Evolutionary conservation across 2,797 vertebrate species (phyloP).

Genomic region (Protosalanx chinensis): DNA sequence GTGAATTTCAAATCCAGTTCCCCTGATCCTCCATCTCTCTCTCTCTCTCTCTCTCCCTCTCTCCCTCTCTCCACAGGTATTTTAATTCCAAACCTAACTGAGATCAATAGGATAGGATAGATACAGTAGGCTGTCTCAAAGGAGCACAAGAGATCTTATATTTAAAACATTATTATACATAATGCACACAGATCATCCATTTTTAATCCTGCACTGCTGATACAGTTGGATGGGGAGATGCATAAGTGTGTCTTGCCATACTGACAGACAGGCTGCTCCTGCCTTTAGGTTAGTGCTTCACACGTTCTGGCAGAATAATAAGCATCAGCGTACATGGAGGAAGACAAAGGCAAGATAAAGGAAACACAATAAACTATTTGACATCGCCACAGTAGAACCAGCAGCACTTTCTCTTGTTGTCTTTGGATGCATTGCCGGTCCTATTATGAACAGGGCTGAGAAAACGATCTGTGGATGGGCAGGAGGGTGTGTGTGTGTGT

Average conservation of each 20-base stretch:
- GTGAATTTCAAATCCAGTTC: constrained; percentile 6
- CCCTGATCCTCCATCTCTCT: constrained; percentile 9
- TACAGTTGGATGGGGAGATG: constrained; percentile 29
- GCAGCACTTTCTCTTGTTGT: constrained; percentile 53
- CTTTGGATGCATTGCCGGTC: constrained; percentile 62
- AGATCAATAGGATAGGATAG: constrained; percentile 51
- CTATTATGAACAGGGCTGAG: constrained; percentile 56
- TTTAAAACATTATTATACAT: constrained; percentile 67
- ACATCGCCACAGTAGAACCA: constrained; percentile 54
- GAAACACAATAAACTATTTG: constrained; percentile 64
- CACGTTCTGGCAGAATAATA: constrained; percentile 54
- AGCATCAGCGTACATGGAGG: constrained; percentile 48
- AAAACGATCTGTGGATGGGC: constrained; percentile 43
- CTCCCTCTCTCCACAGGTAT: constrained; percentile 8
- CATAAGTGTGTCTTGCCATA: constrained; percentile 33
- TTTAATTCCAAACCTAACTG: constrained; percentile 37
- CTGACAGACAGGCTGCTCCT: constrained; percentile 22
- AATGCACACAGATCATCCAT: constrained; percentile 56
- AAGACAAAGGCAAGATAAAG: constrained; percentile 41
- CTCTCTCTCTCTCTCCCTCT: constrained; percentile 18
- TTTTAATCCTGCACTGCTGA: constrained; percentile 56
- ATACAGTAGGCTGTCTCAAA: constrained; percentile 40
- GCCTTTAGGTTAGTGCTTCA: constrained; percentile 43
- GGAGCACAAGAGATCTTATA: constrained; percentile 54
- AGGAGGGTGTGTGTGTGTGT: background rate